A percentile compares a stretch with the other conserved stretches of the same genome.
Evolutionary conservation across 2,113 vertebrate genomes (phyloP).

Genomic region (Barnardius zonarius): DNA sequence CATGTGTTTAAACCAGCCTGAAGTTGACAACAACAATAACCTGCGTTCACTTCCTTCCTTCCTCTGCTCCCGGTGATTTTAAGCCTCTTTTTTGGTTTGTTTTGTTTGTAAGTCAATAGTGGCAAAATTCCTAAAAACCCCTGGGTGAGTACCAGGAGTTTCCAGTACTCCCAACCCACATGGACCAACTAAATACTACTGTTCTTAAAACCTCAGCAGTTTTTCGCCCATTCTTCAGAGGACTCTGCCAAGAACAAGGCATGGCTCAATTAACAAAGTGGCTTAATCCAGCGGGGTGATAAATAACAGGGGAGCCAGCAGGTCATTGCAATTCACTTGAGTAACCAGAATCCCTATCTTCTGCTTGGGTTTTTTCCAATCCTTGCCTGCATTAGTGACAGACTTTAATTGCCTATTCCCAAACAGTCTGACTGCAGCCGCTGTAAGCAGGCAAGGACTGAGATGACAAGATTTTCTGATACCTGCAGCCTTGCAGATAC

Average conservation of each 20-base stretch:
- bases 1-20: constrained; percentile 1
- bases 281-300: constrained; percentile 28
- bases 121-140: constrained; percentile 41
- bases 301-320: constrained; percentile 26
- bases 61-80: constrained; percentile 19
- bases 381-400: background rate
- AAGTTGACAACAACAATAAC: constrained; percentile 57
- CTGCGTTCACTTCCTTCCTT: constrained; percentile 45
- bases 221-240: background rate
- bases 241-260: background rate
- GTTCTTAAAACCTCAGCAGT: constrained; percentile 24
- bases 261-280: background rate
- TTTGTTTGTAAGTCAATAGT: background rate
- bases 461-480: background rate
- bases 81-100: background rate
- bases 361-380: constrained; percentile 10
- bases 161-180: background rate
- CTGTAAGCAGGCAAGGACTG: background rate
- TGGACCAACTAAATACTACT: background rate
- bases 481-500: background rate
- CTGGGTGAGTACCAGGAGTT: background rate
- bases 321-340: constrained; percentile 56
- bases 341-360: constrained; percentile 39
- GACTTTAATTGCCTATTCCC: constrained; percentile 26
- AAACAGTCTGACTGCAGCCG: background rate